phyloP scores from a whole-genome alignment of 2,113 vertebrate species.

The Misgurnus anguillicaudatus region DNA sequence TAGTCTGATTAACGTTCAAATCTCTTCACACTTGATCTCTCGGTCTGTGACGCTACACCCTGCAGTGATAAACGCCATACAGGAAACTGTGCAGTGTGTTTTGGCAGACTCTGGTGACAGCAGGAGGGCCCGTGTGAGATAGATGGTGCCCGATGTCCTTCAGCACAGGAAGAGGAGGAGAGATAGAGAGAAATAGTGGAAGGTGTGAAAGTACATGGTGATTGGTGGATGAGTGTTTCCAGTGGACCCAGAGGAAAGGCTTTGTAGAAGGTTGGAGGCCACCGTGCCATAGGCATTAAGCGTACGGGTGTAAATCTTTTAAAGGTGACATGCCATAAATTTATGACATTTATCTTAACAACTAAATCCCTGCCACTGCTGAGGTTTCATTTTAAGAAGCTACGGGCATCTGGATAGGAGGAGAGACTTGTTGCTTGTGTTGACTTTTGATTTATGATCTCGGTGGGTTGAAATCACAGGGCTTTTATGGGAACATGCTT shows the following conservation, averaged over 20 bases:
- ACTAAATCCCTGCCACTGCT: slow-evolving; percentile 8
- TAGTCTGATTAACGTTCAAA: slow-evolving; percentile 22
- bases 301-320: background rate
- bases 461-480: slow-evolving; percentile 32
- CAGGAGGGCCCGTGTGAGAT: slow-evolving; percentile 57
- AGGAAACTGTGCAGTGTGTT: slow-evolving; percentile 65
- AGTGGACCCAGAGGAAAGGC: slow-evolving; percentile 1
- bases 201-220: background rate
- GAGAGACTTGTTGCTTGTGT: slow-evolving; percentile 32
- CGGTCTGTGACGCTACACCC: background rate
- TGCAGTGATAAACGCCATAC: slow-evolving; percentile 10
- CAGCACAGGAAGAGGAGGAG: slow-evolving; percentile 43
- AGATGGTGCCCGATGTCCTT: slow-evolving; percentile 45
- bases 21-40: slow-evolving; percentile 11
- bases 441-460: slow-evolving; percentile 46
- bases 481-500: slow-evolving; percentile 48
- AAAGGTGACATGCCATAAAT: background rate
- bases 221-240: background rate
- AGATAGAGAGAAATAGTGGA: background rate
- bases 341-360: slow-evolving; percentile 20
- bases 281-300: background rate
- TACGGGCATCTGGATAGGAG: slow-evolving; percentile 42
- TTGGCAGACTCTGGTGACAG: slow-evolving; percentile 58
- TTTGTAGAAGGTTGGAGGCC: background rate
- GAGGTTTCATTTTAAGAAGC: slow-evolving; percentile 1